Conservation (phyloP, 2,797 vertebrate genomes). For the Catostomus latipinnis region DNA sequence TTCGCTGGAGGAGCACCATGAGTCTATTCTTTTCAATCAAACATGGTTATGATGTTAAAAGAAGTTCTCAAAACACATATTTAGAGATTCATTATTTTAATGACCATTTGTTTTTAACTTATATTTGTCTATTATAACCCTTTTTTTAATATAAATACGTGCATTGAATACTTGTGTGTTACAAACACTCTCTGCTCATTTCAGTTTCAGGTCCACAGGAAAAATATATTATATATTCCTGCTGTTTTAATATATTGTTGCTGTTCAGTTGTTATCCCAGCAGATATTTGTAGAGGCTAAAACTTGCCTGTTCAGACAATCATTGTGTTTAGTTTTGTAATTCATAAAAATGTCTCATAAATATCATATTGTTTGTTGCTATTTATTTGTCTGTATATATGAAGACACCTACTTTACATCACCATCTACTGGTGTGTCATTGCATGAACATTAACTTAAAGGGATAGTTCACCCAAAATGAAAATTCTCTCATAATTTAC, state of each 20-base stretch:
- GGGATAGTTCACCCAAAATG: no score
- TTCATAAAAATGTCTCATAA: slow-evolving; percentile 6
- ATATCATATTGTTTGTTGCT: neutral
- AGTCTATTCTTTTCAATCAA: neutral
- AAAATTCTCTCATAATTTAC: no score
- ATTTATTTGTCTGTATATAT: neutral
- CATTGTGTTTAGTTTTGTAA: neutral
- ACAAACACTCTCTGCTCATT: neutral
- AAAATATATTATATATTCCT: neutral
- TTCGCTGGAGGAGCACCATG: slow-evolving; percentile 84
- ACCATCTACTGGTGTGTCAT: no score
- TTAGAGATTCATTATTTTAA: slow-evolving; percentile 13
- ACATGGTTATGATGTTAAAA: neutral
- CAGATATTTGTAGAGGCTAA: neutral
- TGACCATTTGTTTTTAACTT: neutral
- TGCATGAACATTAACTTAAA: no score
- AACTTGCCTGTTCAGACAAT: slow-evolving; percentile 29
- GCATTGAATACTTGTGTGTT: neutral
- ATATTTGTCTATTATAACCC: neutral
- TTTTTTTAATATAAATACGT: no score
- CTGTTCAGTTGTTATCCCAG: neutral
- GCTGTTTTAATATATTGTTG: neutral
- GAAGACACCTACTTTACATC: neutral
- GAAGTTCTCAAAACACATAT: neutral
- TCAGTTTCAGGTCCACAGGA: neutral